Base-by-base conservation (phyloP, 92 coral and sea anemone genomes). In the Virgularia gustaviana region DNA sequence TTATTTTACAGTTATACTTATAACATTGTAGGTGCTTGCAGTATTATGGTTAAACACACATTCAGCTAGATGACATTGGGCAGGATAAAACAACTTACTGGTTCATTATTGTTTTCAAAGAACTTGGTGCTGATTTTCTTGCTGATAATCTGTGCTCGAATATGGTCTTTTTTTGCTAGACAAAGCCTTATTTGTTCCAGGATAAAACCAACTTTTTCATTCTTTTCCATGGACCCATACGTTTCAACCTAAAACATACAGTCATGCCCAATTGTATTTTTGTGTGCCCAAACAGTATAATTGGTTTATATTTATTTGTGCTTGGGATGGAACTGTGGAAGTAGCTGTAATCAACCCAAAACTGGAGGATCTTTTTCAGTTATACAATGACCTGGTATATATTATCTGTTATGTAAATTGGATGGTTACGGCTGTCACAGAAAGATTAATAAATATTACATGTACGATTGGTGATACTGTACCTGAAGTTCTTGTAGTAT, bases 81-180 rank as follows among this genome's bases (percentile, higher is more conserved):
- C n/a, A n/a, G n/a, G n/a, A n/a, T n/a, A n/a, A n/a, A n/a, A n/a
- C n/a, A 22, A 62, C 81, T 33, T 66, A 90, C 97, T 83, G 90
- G 98, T 65, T 92, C 98, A 75, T 92, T 88, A 71, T 89, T 76
- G 52, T 89, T 89, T 54, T 92, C 98, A 92, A 92, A 92, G 83
- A 86, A 87, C 77, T 82, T 89, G 68, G 88, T 87, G 60, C 98
- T 89, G 58, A 92, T 92, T 82, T 92, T 92, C 85, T 92, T 92
- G 83, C 98, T 89, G 49, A 92, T 92, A 77, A 92, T 92, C 73
- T 92, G 97, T 70, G 97, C 90, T 43, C 95, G 77, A 64, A 92
- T 85, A 78, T 75, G 89, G 63, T 92, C 97, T 59, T 92, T 92
- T 81, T 86, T 92, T 51, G 97, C 97, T 59, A 92, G 73, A 45